These are phyloP conservation scores for Probosciger aterrimus DNA, from an alignment of 2,113 vertebrate genomes.

Conservation along the genomic window DNA sequence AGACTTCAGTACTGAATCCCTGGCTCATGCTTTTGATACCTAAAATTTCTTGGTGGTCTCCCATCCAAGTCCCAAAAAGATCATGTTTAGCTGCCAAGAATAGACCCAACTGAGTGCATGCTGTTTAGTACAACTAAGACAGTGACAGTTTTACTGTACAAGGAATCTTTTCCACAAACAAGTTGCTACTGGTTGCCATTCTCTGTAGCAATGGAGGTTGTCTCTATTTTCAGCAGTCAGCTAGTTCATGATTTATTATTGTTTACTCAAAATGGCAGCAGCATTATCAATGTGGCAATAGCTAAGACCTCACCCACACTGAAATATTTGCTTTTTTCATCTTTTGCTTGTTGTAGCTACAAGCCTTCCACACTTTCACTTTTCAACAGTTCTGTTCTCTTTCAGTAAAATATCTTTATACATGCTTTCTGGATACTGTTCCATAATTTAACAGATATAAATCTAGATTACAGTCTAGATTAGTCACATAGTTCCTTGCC, in stretches of 20 bases:
- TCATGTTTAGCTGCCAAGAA: background rate
- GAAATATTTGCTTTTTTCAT: background rate
- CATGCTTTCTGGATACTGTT: background rate
- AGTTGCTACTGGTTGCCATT: background rate
- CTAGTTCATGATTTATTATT: background rate
- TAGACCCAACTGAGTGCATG: rapidly evolving
- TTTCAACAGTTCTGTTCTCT: background rate
- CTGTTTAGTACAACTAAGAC: background rate
- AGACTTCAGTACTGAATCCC: background rate
- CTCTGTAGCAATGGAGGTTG: background rate
- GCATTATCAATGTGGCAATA: background rate
- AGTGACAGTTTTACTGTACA: background rate
- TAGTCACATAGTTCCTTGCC: background rate
- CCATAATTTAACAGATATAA: background rate
- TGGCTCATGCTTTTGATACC: background rate
- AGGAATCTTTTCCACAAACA: background rate
- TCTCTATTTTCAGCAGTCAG: background rate
- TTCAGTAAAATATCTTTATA: background rate
- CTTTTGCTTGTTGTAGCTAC: background rate
- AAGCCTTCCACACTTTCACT: background rate
- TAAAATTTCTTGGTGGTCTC: background rate
- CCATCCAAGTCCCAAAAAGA: background rate
- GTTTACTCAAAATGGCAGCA: background rate
- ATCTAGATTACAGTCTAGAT: background rate
- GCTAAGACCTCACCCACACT: background rate